A percentile compares a stretch with the other conserved stretches of the same genome.
Conservation (phyloP, 2,113 vertebrate genomes). For the Ammospiza caudacuta region DNA sequence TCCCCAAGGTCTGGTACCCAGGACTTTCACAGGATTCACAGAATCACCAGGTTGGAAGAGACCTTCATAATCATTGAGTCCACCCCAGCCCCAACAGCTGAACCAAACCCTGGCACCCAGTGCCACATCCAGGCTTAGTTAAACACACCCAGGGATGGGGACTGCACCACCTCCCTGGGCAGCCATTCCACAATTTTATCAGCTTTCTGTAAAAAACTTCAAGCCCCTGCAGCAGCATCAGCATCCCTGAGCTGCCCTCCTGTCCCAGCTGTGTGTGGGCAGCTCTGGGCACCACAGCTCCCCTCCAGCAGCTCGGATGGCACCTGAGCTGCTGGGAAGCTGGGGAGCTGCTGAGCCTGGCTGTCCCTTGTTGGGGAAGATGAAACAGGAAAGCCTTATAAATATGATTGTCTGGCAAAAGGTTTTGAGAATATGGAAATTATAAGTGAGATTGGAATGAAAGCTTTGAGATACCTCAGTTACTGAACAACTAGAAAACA, state of each 20-base stretch:
- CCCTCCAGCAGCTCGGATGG: accelerated
- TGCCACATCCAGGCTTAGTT: background rate
- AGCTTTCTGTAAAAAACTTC: background rate
- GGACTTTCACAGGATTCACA: background rate
- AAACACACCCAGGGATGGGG: background rate
- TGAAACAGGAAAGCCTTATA: too few relatives aligned
- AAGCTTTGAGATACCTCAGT: too few relatives aligned
- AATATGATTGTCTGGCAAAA: too few relatives aligned
- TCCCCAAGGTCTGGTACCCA: background rate
- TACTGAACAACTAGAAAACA: too few relatives aligned
- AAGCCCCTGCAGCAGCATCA: accelerated
- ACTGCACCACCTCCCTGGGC: background rate
- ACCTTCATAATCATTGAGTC: background rate
- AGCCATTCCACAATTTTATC: background rate
- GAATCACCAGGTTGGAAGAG: background rate
- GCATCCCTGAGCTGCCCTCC: background rate
- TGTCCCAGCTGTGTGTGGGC: accelerated
- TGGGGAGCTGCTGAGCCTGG: background rate
- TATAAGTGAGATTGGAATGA: too few relatives aligned
- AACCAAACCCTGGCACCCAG: background rate
- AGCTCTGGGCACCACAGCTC: background rate
- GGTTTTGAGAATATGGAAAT: too few relatives aligned
- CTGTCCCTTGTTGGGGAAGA: background rate
- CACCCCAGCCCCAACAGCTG: accelerated
- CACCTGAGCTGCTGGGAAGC: background rate